Base-by-base conservation (phyloP, 1,140 invertebrate species). In the Eulimnadia texana region DNA sequence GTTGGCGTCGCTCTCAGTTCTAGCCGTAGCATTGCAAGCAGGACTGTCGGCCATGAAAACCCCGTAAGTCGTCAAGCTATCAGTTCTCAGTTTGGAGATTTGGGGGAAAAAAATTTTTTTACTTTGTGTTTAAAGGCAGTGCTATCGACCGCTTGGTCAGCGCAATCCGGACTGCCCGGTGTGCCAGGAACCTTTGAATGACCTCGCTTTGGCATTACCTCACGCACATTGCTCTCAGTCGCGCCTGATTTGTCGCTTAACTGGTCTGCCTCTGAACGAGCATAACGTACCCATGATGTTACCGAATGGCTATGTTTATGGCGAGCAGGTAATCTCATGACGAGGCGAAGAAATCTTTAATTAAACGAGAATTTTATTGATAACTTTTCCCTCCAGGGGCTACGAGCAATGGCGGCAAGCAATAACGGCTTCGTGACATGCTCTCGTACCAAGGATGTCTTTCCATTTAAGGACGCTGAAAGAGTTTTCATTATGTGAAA, bases 251-350 rank as follows among this genome's bases (percentile, higher is more conserved):
- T 96, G 91, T 71, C 82, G 86, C 66, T 88, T 97, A 63, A 91
- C 89, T 56, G 90, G 91, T 3, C 79, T 88, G 66, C 85, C 90
- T n/a, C 77, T 99, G 52, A 96, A 98, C 77, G 95, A 98, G 74
- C 84, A 98, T 73, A 98, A 99, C 76, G 89, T 88, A 65, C 95
- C 96, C 0, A 90, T 98, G 84, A 93, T 96, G 84, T 80, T 98
- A 72, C 95, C 96, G 49, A 98, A 98, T 78, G 94, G 94, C 60
- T 88, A 93, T 74, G 91, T 98, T 55, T 98, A 97, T 75, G 94
- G 95, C n/a, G 88, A 91, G 75, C 82, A 89, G 79, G 91, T 91
- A 73, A 77, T 71, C 27, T 25, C 29, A 33, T 19, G 20, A 54
- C 51, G n/a, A 20, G 23, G 6, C n/a, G n/a, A n/a, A n/a, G 6